Base-by-base conservation (phyloP, 2,888 invertebrate species). In the Pomacea canaliculata region DNA sequence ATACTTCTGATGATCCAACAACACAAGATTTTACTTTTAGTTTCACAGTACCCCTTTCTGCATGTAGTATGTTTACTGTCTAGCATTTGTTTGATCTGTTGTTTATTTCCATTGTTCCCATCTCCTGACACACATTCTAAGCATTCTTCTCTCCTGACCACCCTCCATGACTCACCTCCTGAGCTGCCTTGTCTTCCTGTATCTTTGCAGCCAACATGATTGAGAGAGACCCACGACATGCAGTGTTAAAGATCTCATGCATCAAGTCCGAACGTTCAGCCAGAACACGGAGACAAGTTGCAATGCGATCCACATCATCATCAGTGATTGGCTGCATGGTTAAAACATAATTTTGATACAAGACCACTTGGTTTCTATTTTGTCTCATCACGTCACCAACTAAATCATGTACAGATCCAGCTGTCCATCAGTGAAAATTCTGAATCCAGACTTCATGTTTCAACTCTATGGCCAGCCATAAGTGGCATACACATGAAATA, bases 291-390 rank as follows among this genome's bases (percentile, higher is more conserved):
- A 97, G 91, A 88, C 96, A 96, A 83, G 95, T 92, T 71, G 96
- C 94, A 77, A 97, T 94, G 89, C 97, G 94, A 90, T 99, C 98
- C 60, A 94, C 92, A 91, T 90, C 91, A 80, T 99, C 99, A 85
- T 98, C 96, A n/a, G 98, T 99, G 84, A 99, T 96, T 0, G 95
- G 94, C 90, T 95, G 37, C 37, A 37, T 37, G 94, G 63, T 67
- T 23, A 63, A 13, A 68, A 23, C 19, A 48, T 37, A 56, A 73
- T 49, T 27, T 67, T 48, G 62, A 51, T 18, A 18, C 16, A 48
- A 66, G 19, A 66, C 16, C 7, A 8, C 23, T 16, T 23, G 51
- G 16, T 56, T 56, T 56, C 16, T 56, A 56, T 10, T 56, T 56
- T 56, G 12, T 13, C 51, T 56, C 16, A 13, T 16, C 51, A 56